Percentiles rank a stretch among this genome's conserved stretches.
These are phyloP conservation scores for Orientallactaga bullata DNA, from an alignment of 2,113 vertebrate species.

Conservation along the genomic window DNA sequence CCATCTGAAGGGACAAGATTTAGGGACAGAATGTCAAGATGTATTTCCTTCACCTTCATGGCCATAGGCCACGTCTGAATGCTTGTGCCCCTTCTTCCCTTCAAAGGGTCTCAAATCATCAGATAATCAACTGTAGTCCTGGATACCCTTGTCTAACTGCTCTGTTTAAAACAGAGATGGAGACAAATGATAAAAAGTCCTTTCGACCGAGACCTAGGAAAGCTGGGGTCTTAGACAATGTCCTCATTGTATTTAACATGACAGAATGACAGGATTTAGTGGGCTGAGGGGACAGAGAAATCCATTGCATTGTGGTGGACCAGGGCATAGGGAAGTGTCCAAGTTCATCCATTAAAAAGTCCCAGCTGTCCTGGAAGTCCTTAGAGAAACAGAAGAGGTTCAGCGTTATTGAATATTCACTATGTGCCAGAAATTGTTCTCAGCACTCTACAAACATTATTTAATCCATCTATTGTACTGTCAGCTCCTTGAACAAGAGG, in stretches of 20 bases:
- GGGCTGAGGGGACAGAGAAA: constrained; percentile 6
- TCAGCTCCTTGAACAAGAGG: not conserved
- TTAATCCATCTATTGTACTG: not conserved
- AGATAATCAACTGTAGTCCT: not conserved
- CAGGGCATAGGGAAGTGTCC: rapidly evolving
- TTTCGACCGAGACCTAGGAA: not conserved
- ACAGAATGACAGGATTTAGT: constrained; percentile 30
- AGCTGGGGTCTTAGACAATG: not conserved
- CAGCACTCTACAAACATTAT: not conserved
- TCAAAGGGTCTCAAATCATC: not conserved
- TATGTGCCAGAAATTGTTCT: not conserved
- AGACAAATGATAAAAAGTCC: not conserved
- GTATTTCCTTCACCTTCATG: not conserved
- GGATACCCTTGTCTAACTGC: not conserved
- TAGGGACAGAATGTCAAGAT: not conserved
- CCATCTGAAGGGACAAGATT: not conserved
- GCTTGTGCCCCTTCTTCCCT: not conserved
- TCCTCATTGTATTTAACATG: constrained; percentile 1
- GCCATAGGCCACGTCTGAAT: not conserved
- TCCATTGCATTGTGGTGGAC: not conserved
- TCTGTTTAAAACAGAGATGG: not conserved
- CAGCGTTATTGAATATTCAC: not conserved
- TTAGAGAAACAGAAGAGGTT: not conserved
- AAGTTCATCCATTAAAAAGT: not conserved
- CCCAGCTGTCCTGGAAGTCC: not conserved